A percentile compares a stretch with the other conserved stretches of the same genome.
Conservation (phyloP, 2,888 invertebrate species). For the Troides helena region DNA sequence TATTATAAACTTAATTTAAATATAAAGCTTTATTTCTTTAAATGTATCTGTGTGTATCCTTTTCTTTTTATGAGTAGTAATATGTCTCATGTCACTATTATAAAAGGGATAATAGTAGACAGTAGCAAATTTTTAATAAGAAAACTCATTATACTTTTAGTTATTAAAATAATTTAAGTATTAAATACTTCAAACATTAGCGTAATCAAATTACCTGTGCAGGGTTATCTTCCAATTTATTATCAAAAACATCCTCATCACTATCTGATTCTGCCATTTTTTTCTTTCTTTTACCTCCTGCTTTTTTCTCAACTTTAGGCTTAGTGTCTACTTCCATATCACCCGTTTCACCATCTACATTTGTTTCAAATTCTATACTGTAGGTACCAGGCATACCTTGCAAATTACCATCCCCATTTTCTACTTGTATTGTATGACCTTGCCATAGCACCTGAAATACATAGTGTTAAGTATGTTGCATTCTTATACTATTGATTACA, state of each 20-base stretch:
- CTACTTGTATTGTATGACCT: conserved; percentile 83
- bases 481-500: neutral
- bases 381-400: conserved; percentile 61
- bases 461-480: neutral
- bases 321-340: conserved; percentile 72
- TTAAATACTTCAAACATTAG: neutral
- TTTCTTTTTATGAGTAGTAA: neutral
- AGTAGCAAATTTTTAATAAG: neutral
- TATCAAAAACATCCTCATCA: conserved; percentile 80
- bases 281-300: conserved; percentile 71
- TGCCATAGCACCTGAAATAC: conserved; percentile 82
- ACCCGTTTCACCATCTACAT: conserved; percentile 55
- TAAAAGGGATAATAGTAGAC: neutral
- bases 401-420: conserved; percentile 70
- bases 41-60: no score
- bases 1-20: no score
- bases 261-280: conserved; percentile 70
- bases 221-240: conserved; percentile 85
- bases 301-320: conserved; percentile 72
- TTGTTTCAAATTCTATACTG: conserved; percentile 64
- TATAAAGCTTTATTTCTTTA: no score
- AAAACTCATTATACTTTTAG: neutral
- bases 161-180: neutral
- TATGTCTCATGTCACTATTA: neutral
- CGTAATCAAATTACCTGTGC: conserved; percentile 60